These are phyloP conservation scores for Etheostoma nigrum DNA, from an alignment of 2,797 vertebrate species.

Conservation along the genomic window DNA sequence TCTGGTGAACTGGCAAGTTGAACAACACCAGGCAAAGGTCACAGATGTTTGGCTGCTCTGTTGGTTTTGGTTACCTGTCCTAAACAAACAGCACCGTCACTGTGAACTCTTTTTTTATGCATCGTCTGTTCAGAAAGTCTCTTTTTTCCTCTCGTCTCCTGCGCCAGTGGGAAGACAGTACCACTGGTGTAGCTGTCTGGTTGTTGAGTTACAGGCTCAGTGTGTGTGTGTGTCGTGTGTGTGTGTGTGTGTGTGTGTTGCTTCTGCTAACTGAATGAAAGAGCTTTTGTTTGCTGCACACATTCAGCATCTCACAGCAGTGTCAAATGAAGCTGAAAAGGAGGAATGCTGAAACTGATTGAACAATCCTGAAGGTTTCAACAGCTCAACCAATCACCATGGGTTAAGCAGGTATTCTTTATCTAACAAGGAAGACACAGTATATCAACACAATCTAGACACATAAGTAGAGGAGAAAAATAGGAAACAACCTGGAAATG, in stretches of 20 bases:
- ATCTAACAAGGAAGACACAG: not conserved
- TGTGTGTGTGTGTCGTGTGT: slow-evolving; percentile 22
- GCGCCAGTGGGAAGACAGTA: not conserved
- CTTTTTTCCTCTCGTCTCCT: slow-evolving; percentile 17
- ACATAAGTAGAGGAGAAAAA: slow-evolving; percentile 6
- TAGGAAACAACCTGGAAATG: slow-evolving; percentile 21
- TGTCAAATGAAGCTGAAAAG: slow-evolving; percentile 23
- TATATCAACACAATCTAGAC: not conserved
- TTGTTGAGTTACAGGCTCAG: slow-evolving; percentile 24
- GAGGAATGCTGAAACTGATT: not conserved
- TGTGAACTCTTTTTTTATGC: too few relatives aligned
- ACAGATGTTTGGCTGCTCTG: too few relatives aligned
- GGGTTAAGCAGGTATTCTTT: not conserved
- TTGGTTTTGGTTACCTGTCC: too few relatives aligned
- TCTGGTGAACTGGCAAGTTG: too few relatives aligned
- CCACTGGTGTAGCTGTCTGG: slow-evolving; percentile 27
- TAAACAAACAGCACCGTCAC: too few relatives aligned
- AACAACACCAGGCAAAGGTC: too few relatives aligned
- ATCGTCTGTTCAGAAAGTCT: slow-evolving; percentile 8
- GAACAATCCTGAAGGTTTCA: not conserved
- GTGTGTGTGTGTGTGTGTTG: slow-evolving; percentile 26
- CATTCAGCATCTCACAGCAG: slow-evolving; percentile 33
- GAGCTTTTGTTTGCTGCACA: slow-evolving; percentile 52
- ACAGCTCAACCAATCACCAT: not conserved
- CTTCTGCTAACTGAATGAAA: slow-evolving; percentile 17